Evolutionary conservation across 2,113 vertebrate species (phyloP).

Genomic region (Leucopternis melanops): DNA sequence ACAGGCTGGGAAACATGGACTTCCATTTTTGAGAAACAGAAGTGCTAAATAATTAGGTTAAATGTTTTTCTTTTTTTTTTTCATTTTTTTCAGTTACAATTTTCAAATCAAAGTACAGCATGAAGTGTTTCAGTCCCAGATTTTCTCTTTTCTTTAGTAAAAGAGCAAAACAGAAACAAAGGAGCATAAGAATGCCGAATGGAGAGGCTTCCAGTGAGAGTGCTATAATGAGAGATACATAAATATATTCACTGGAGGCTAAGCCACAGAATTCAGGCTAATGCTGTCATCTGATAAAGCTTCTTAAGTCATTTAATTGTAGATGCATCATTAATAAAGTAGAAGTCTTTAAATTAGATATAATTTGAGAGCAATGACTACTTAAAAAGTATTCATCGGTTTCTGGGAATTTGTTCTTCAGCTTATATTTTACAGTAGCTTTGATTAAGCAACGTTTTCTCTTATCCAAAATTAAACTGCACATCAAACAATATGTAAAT

Average conservation of each 20-base stretch:
- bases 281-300: conserved; percentile 46
- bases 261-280: conserved; percentile 27
- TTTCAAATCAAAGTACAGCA: background rate
- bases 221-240: background rate
- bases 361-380: conserved; percentile 11
- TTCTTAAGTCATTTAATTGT: conserved; percentile 60
- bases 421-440: conserved; percentile 45
- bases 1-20: background rate
- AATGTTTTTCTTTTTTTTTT: background rate
- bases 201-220: background rate
- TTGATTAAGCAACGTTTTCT: conserved; percentile 67
- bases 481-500: conserved; percentile 77
- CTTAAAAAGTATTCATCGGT: background rate
- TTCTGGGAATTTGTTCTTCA: conserved; percentile 46
- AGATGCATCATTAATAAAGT: conserved; percentile 41
- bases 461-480: conserved; percentile 70
- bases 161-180: background rate
- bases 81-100: background rate
- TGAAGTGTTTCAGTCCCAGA: background rate
- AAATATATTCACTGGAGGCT: conserved; percentile 38
- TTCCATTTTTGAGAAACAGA: background rate
- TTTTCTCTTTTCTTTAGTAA: background rate
- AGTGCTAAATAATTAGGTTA: background rate
- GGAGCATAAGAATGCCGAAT: background rate
- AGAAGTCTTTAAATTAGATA: conserved; percentile 15